Conservation (phyloP, 2,797 vertebrate species). For the Saxicola maurus region DNA sequence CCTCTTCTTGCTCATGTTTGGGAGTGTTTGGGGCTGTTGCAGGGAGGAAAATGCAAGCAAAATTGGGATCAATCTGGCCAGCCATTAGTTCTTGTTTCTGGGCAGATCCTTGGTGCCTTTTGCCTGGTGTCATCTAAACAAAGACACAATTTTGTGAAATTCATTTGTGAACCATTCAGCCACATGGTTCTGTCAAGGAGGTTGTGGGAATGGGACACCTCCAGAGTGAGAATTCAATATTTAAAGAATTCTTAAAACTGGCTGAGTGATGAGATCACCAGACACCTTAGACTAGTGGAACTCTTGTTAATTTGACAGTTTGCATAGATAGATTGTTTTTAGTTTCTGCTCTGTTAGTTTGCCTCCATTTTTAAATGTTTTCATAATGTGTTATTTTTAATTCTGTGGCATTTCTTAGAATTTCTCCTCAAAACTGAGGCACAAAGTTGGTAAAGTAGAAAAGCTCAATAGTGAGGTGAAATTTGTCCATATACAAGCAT, state of each 20-base stretch:
- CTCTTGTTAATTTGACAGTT: background rate
- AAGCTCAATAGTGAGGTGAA: background rate
- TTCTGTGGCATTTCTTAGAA: background rate
- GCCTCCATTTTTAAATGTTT: background rate
- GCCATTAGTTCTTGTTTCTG: background rate
- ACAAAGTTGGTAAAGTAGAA: background rate
- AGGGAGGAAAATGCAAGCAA: background rate
- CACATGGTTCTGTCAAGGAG: background rate
- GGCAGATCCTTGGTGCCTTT: background rate
- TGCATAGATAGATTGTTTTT: background rate
- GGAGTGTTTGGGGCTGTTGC: background rate
- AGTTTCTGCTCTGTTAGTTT: background rate
- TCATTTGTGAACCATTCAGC: background rate
- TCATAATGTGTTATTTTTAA: background rate
- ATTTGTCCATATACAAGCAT: background rate
- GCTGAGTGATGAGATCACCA: background rate
- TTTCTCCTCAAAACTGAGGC: background rate
- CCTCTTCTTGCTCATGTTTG: background rate
- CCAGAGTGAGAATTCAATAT: background rate
- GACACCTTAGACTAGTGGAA: background rate
- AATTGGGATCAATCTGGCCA: background rate
- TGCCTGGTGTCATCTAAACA: background rate
- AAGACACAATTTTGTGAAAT: background rate
- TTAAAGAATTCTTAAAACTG: background rate
- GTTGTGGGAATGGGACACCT: rapidly evolving